Conservation (phyloP, 2,113 vertebrate species). For the Nerophis ophidion region DNA sequence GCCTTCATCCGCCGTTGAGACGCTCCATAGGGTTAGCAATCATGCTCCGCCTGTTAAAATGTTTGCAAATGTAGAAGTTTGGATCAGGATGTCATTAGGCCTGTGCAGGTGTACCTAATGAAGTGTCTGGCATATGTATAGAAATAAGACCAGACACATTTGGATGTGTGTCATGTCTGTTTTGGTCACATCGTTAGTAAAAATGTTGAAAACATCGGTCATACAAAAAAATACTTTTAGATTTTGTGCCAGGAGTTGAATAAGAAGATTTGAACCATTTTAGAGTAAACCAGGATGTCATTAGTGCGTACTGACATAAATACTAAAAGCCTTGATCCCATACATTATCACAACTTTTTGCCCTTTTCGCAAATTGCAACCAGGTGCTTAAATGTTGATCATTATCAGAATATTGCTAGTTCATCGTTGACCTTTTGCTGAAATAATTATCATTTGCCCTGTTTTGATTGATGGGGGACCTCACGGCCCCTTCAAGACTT, state of each 20-base stretch:
- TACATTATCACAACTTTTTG: no score
- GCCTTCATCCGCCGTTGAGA: no score
- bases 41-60: no score
- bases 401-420: slow-evolving; percentile 15
- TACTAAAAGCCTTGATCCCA: not conserved
- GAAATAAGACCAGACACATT: not conserved
- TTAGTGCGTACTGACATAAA: not conserved
- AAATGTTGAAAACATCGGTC: not conserved
- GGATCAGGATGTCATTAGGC: not conserved
- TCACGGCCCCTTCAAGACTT: slow-evolving; percentile 5
- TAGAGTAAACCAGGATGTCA: not conserved
- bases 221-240: not conserved
- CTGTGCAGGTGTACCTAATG: not conserved
- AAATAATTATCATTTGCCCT: slow-evolving; percentile 23
- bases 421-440: slow-evolving; percentile 7
- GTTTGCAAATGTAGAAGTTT: no score
- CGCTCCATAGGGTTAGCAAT: no score
- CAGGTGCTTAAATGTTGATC: slow-evolving; percentile 7
- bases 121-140: not conserved
- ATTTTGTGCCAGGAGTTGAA: not conserved
- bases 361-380: not conserved
- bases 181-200: not conserved
- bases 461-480: slow-evolving; percentile 21
- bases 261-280: not conserved
- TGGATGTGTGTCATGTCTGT: not conserved